Evolutionary conservation across 2,113 vertebrate species (phyloP).

Genomic region (Datnioides undecimradiatus): DNA sequence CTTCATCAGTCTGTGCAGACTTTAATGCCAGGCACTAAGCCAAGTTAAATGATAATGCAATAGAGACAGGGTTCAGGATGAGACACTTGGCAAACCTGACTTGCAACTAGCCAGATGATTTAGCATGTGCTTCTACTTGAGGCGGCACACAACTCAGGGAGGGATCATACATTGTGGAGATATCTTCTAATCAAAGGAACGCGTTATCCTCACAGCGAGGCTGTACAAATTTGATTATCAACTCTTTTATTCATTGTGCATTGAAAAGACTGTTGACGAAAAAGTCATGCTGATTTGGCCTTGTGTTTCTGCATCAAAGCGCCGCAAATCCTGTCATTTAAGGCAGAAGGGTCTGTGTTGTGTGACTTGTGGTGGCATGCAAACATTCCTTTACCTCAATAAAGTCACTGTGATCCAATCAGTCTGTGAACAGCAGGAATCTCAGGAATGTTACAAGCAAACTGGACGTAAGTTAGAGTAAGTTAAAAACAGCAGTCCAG

Average conservation of each 20-base stretch:
- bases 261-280: neutral
- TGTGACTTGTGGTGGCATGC: conserved; percentile 39
- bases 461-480: neutral
- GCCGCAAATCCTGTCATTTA: neutral
- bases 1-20: neutral
- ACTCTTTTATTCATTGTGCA: neutral
- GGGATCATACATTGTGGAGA: neutral
- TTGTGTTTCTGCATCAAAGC: neutral
- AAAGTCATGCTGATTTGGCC: neutral
- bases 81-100: conserved; percentile 39
- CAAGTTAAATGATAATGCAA: neutral
- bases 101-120: conserved; percentile 4
- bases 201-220: neutral
- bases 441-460: conserved; percentile 54
- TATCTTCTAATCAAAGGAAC: neutral
- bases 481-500: neutral
- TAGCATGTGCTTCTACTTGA: neutral
- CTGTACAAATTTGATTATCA: neutral
- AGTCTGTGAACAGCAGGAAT: conserved; percentile 51
- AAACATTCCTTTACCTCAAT: conserved; percentile 46
- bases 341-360: neutral
- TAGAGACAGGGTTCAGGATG: neutral
- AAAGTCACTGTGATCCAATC: conserved; percentile 58
- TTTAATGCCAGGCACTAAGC: neutral
- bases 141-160: neutral